Conservation (phyloP, 23 tunicate species). For the Oikopleura dioica region DNA sequence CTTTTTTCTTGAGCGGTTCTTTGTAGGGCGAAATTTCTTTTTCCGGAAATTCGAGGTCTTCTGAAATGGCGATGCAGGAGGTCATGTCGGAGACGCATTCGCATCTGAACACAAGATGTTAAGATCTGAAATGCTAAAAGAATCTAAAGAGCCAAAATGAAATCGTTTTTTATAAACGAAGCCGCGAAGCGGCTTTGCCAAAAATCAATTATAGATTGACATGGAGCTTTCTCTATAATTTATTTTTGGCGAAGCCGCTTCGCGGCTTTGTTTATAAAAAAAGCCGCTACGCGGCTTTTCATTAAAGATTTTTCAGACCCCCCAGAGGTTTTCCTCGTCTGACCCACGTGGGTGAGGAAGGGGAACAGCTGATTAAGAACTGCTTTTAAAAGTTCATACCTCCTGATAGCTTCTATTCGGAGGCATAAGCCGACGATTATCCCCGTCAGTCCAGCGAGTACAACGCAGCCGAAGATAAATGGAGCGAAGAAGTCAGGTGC, state of each 20-base stretch:
- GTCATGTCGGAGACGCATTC: not conserved
- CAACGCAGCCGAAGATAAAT: conserved; percentile 1
- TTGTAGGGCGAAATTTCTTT: not conserved
- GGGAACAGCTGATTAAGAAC: no score
- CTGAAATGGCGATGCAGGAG: not conserved
- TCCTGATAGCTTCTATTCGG: not conserved
- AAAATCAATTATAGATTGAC: no score
- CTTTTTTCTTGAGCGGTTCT: conserved; percentile 10
- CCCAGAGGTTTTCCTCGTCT: no score
- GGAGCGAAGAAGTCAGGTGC: not conserved
- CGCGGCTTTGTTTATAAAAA: no score
- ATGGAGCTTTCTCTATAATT: no score
- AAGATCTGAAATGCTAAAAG: not conserved
- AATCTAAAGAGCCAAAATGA: not conserved
- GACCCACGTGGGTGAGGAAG: no score
- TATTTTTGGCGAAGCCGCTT: no score
- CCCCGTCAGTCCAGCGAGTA: conserved; percentile 1
- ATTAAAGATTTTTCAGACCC: no score
- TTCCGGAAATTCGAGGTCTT: not conserved
- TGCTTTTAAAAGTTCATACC: not conserved
- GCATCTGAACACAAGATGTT: conserved; percentile 5
- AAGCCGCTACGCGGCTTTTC: no score
- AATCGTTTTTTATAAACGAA: not conserved
- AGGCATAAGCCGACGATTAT: conserved; percentile 4
- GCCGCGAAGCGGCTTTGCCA: no score